Evolutionary conservation across 2,113 vertebrate genomes (phyloP), one percentile per base, ranked within the genome.

Genomic region (Dasyprocta punctata): DNA sequence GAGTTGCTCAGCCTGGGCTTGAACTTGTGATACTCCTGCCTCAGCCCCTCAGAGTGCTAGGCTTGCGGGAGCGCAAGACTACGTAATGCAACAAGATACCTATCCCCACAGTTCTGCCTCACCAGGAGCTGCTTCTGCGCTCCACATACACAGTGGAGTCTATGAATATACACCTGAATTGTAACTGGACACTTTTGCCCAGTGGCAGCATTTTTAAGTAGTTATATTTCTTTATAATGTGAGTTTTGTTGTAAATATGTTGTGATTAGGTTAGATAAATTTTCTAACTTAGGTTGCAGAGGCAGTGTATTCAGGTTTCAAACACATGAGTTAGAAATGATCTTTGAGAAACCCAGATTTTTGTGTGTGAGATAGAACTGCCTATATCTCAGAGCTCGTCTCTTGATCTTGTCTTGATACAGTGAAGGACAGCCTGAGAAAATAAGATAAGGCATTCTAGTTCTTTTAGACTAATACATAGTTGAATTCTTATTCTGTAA

Each of bases 361-460:
- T 60, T 82, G 30, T 82, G 56, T 82, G 7, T 63, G 56, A 94
- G 52, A 52, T 58, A 63, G 69, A 90, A 82, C 69, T 85, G 11
- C 89, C 71, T 90, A 28, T 17, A 13, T 3, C 94, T 87, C 63
- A 94, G 86, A 90, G 65, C 36, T 77, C 33, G 16, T 85, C n/a
- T 89, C 77, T 65, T 16, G 71, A 1, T 93, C 33, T 69, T 84
- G 4, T 89, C n/a, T 92, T 67, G 80, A 58, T 80, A 0, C 63
- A 65, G 56, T n/a, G n/a, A n/a, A 75, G 56, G 63, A 47, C 38
- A 90, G 17, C 52, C 88, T 92, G 73, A 88, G 88, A 88, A 96
- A 92, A 80, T 81, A 93, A 96, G 90, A 96, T 84, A 90, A 96
- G 83, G 38, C 38, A 63, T 58, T 90, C 58, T 36, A n/a, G n/a